Conservation (phyloP, 2,888 invertebrate genomes). For the Thereva unica region DNA sequence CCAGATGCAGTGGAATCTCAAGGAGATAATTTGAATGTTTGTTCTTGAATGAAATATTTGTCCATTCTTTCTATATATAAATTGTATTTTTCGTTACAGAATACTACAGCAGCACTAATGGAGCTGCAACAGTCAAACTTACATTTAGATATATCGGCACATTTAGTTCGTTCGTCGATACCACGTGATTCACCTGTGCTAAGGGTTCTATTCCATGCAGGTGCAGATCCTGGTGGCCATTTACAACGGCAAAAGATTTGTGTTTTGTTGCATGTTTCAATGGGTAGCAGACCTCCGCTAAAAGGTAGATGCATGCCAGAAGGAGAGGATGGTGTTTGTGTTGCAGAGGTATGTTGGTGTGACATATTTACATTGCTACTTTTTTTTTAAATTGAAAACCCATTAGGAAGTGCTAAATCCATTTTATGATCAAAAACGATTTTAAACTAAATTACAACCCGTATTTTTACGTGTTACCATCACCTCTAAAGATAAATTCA, state of each 20-base stretch:
- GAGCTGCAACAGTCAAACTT: conserved; percentile 71
- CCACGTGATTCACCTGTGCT: conserved; percentile 90
- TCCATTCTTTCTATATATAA: not conserved
- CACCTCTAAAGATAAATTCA: not conserved
- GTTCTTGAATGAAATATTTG: not conserved
- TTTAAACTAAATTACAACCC: not conserved
- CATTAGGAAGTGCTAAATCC: not conserved
- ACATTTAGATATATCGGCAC: conserved; percentile 89
- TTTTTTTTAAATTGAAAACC: no score
- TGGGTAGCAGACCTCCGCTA: conserved; percentile 66
- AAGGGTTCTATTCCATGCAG: conserved; percentile 90
- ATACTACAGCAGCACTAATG: conserved; percentile 63
- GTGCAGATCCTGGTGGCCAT: conserved; percentile 80
- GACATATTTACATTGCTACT: not conserved
- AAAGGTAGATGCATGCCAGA: conserved; percentile 93
- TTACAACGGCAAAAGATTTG: conserved; percentile 79
- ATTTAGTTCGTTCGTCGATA: conserved; percentile 84
- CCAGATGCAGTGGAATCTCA: conserved; percentile 76
- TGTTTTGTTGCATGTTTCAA: conserved; percentile 76
- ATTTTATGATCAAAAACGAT: not conserved
- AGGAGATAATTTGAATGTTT: conserved; percentile 51
- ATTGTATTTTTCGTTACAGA: conserved; percentile 49
- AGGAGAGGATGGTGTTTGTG: conserved; percentile 89
- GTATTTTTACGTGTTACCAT: not conserved
- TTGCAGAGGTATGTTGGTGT: conserved; percentile 67